Conservation (phyloP, 2,797 vertebrate species). For the Hipposideros larvatus region DNA sequence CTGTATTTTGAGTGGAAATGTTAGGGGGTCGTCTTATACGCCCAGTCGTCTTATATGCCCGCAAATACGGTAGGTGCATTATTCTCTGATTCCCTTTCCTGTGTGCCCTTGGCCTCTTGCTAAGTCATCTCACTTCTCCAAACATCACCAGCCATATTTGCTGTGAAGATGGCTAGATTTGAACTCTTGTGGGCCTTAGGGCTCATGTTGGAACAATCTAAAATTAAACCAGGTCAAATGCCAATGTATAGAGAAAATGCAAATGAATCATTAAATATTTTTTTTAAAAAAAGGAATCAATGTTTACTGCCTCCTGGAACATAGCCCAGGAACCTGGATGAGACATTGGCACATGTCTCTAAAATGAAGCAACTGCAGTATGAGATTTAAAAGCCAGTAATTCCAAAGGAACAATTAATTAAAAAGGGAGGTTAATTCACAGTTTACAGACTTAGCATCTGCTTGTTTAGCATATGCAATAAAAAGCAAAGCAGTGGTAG, state of each 20-base stretch:
- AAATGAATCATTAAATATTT: conserved; percentile 66
- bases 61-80: neutral
- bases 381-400: conserved; percentile 47
- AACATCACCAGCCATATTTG: neutral
- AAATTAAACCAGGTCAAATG: conserved; percentile 62
- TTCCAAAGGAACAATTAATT: conserved; percentile 82
- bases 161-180: neutral
- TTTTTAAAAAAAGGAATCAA: neutral
- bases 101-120: neutral
- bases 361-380: conserved; percentile 49
- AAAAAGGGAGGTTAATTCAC: conserved; percentile 73
- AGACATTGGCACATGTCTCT: neutral
- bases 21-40: too few relatives aligned
- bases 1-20: too few relatives aligned
- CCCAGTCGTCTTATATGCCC: too few relatives aligned
- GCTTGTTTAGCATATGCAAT: conserved; percentile 66
- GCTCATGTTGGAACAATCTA: conserved; percentile 20
- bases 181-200: neutral
- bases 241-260: conserved; percentile 63
- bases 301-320: conserved; percentile 54
- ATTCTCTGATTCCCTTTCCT: neutral
- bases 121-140: neutral
- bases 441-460: conserved; percentile 77
- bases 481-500: conserved; percentile 62
- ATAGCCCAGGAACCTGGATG: conserved; percentile 34